These are phyloP conservation scores for Borostomias antarcticus DNA, from an alignment of 2,797 vertebrate species.

Conservation along the genomic window DNA sequence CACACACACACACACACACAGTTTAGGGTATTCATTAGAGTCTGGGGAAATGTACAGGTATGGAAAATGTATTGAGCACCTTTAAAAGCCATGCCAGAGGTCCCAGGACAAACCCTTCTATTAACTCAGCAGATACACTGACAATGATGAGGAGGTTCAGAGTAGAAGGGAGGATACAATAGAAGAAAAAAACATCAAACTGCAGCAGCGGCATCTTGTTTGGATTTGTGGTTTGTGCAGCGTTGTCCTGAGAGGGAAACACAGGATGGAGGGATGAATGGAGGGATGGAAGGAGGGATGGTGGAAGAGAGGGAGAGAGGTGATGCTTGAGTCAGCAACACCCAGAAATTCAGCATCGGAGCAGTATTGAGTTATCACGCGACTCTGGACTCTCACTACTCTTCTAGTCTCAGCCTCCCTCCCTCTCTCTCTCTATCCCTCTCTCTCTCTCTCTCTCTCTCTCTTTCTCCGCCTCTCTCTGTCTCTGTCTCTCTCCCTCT, in stretches of 20 bases:
- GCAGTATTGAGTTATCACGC: conserved; percentile 42
- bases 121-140: background rate
- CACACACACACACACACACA: conserved; percentile 5
- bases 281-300: background rate
- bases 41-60: background rate
- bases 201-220: background rate
- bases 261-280: background rate
- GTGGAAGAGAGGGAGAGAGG: conserved; percentile 8
- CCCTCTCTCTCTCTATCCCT: background rate
- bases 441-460: background rate
- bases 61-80: conserved; percentile 1
- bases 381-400: conserved; percentile 12
- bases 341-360: conserved; percentile 1
- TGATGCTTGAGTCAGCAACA: conserved; percentile 45
- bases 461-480: background rate
- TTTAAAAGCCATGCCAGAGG: conserved; percentile 12
- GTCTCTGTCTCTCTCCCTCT: background rate
- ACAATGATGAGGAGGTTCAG: background rate
- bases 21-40: background rate
- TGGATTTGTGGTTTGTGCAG: conserved; percentile 2
- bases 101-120: background rate
- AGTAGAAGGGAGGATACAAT: too few species aligned
- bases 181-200: conserved; percentile 4
- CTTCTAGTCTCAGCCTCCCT: background rate
- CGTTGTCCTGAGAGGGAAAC: background rate